Conservation (phyloP, 2,797 vertebrate genomes). For the Distichodus sexfasciatus region DNA sequence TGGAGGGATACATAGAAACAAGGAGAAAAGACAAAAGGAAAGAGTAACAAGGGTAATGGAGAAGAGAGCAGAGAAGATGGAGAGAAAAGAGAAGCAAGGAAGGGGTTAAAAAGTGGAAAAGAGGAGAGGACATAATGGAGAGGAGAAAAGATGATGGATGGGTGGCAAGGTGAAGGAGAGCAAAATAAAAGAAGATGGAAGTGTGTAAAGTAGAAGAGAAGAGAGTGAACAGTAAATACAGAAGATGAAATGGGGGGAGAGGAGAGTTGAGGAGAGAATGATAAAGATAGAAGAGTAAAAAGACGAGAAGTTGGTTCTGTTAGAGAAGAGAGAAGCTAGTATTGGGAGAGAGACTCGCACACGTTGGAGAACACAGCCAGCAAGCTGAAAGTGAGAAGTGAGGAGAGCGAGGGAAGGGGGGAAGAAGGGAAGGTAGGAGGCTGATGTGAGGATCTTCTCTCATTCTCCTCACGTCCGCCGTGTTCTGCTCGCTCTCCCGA, state of each 20-base stretch:
- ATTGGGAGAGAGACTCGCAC: background rate
- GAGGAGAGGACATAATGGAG: background rate
- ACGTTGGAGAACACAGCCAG: background rate
- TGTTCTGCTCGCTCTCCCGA: slow-evolving; percentile 10
- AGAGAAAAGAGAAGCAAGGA: background rate
- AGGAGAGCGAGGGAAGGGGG: background rate
- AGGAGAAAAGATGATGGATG: background rate
- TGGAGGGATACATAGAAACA: no score
- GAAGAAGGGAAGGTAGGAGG: background rate
- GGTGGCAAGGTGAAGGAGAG: no score
- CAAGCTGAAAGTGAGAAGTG: background rate
- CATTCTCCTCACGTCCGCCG: slow-evolving; percentile 25
- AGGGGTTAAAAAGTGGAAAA: background rate
- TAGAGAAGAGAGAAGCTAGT: no score
- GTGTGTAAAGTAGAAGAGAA: no score
- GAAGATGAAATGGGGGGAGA: no score
- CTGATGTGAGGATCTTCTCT: background rate
- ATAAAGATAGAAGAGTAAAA: no score
- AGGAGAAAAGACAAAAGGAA: background rate
- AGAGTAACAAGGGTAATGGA: background rate
- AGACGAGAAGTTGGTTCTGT: no score
- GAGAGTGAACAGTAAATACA: no score
- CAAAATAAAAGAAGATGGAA: no score
- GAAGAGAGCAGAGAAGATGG: background rate
- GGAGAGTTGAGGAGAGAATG: no score